These are phyloP conservation scores for Lamprotornis superbus DNA, from an alignment of 2,113 vertebrate genomes.

Conservation along the genomic window DNA sequence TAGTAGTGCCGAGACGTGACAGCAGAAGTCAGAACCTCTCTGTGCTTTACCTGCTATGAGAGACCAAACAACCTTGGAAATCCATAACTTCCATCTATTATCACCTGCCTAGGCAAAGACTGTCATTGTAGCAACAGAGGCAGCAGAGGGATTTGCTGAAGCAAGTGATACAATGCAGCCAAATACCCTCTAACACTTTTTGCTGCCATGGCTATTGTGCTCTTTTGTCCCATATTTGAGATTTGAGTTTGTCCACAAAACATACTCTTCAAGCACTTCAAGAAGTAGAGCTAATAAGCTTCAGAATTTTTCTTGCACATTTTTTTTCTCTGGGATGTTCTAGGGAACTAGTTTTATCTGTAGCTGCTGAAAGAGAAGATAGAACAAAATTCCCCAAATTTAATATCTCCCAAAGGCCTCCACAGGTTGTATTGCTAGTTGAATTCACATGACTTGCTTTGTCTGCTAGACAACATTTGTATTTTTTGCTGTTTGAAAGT, in stretches of 20 bases:
- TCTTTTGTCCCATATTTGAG: neutral
- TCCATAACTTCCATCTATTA: neutral
- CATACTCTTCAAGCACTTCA: neutral
- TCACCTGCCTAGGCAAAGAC: neutral
- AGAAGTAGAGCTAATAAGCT: neutral
- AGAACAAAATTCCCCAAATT: neutral
- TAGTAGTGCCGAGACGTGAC: fast-evolving
- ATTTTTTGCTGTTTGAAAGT: neutral
- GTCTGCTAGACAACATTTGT: neutral
- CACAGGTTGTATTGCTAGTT: neutral
- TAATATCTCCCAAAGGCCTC: neutral
- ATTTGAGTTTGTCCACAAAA: neutral
- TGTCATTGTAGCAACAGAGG: neutral
- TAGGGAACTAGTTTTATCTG: neutral
- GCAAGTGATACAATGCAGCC: neutral
- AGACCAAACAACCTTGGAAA: neutral
- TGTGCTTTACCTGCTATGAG: neutral
- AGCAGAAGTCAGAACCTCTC: neutral
- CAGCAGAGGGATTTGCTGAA: neutral
- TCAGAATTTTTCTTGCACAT: neutral
- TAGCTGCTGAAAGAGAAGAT: neutral
- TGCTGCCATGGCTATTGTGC: neutral
- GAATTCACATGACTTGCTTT: neutral
- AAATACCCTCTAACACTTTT: neutral
- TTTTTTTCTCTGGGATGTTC: neutral